Evolutionary conservation across 1,140 invertebrate genomes (phyloP), one percentile per base, ranked within the genome.

Genomic region (Neotoxoptera formosana): DNA sequence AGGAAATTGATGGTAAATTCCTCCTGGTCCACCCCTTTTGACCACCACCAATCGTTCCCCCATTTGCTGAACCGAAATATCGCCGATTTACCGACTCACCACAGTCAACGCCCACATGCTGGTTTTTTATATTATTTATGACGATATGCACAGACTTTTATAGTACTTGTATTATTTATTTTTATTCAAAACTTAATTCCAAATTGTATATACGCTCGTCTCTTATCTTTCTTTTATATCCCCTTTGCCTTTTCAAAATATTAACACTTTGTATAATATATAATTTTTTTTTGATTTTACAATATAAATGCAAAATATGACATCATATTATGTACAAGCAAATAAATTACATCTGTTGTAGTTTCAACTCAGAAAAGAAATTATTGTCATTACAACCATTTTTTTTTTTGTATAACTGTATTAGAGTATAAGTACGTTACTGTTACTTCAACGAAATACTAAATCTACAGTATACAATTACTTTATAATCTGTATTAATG

Each of bases 31-130:
- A 84, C 91, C 91, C 91, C 81, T 93, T 93, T 93, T 45, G 91
- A 93, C 91, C 91, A 45, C 91, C 91, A n/a, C 81, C 91, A 84
- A 92, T 92, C 91, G 91, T 81, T 60, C 90, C 60, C 90, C 41
- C 17, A 81, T 81, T 51, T n/a, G 41, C 76, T 47, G n/a, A 81
- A 47, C 45, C 53, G 6, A 34, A 89, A 53, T 89, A 89, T 89
- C 36, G 25, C n/a, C 67, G 91, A 51, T 83, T 86, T 53, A 84
- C 76, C 47, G 47, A 86, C 34, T 84, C 81, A 53, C 91, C 91
- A 41, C 91, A 93, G 91, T 86, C 91, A 93, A 93, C 91, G 91
- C 91, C 91, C 91, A 93, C 91, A 93, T 36, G 91, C 91, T 93
- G 91, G 91, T 93, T 93, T 93, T 93, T 48, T 56, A 30, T 45